Evolutionary conservation across 1,140 invertebrate species (phyloP), one percentile per base, ranked within the genome.

Genomic region (Carposina sasakii): DNA sequence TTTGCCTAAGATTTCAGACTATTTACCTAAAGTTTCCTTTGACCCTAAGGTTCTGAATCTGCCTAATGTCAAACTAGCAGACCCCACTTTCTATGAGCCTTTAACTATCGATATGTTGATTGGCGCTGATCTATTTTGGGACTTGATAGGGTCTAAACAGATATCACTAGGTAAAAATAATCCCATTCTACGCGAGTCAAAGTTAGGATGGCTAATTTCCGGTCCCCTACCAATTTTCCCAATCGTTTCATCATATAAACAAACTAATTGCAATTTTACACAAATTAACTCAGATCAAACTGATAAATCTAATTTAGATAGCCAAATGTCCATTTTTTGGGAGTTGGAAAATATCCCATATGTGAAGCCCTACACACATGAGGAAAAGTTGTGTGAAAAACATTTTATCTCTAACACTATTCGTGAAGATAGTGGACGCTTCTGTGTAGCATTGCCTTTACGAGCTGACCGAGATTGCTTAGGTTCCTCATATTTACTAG

Each of bases 121-220:
- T n/a, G 37, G 37, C 10, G 37, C 37, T 22, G 37, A 40, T n/a
- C 9, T 40, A 13, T 40, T 40, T 16, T 40, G 37, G 37, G 20
- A 40, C 12, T 22, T 40, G 2, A 15, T 40, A 10, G 37, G 37
- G 12, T 8, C 9, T 3, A 12, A 40, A 22, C 37, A 40, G 15
- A 20, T 2, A 40, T 21, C 37, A 19, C 23, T 40, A 15, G 37
- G 10, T 5, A 40, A 22, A 2, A 20, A 40, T 4, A 8, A 10
- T 22, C 9, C 37, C 17, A 22, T 22, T 5, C 20, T 40, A 9
- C 21, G 9, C 23, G 20, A 40, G 23, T 40, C 37, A 6, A 20
- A 40, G 15, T 22, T 40, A 15, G 37, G 37, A 4, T 40, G 37
- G 37, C 5, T 40, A 10, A 40, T 40, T 13, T 19, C 37, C n/a